These are phyloP conservation scores for Augiades crinisus DNA, from an alignment of 2,888 invertebrate genomes.

Conservation along the genomic window DNA sequence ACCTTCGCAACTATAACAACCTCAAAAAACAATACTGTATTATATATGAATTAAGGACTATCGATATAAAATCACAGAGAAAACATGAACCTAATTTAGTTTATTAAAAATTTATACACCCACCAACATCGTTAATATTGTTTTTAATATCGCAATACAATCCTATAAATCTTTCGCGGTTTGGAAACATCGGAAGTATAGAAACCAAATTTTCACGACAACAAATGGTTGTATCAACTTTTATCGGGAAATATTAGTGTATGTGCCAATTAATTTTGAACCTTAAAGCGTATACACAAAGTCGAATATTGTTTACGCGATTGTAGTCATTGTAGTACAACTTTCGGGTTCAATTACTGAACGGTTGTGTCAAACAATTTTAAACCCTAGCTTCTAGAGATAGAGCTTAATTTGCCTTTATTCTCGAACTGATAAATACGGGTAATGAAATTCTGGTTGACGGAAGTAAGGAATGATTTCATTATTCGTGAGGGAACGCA, in stretches of 20 bases:
- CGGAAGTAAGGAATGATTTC: constrained; percentile 12
- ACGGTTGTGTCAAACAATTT: neutral
- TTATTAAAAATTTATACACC: too few relatives aligned
- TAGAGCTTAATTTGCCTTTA: neutral
- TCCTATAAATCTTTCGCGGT: neutral
- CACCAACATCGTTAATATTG: too few relatives aligned
- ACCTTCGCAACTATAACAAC: too few relatives aligned
- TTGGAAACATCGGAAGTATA: neutral
- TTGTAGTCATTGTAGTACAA: neutral
- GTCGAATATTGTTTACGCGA: neutral
- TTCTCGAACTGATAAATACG: neutral
- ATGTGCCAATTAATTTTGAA: neutral
- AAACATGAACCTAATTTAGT: too few relatives aligned
- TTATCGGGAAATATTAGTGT: neutral
- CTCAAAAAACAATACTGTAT: too few relatives aligned
- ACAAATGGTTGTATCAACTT: constrained; percentile 6
- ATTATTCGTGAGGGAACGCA: constrained; percentile 5
- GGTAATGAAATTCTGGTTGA: constrained; percentile 1
- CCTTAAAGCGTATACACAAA: neutral
- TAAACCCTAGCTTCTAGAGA: neutral
- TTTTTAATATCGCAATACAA: too few relatives aligned
- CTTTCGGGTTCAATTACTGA: constrained; percentile 7
- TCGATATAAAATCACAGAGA: too few relatives aligned
- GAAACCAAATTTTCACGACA: neutral
- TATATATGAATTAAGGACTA: too few relatives aligned